Evolutionary conservation across 2,113 vertebrate species (phyloP).

Genomic region (Egretta garzetta): DNA sequence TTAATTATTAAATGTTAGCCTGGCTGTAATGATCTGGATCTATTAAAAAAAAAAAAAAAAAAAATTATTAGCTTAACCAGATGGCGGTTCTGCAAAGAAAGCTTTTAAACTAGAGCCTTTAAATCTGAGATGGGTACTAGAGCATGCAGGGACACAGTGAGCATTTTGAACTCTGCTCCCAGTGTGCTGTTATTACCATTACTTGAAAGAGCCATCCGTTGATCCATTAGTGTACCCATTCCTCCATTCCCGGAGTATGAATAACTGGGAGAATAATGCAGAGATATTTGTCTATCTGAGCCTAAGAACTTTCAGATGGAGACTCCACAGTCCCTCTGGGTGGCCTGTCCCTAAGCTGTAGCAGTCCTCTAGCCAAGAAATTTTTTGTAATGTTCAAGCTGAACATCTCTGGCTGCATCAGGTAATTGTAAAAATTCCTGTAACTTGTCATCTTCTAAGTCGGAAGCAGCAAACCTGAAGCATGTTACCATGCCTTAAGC

Average conservation of each 20-base stretch:
- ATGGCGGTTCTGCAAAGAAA: neutral
- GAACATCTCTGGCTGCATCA: neutral
- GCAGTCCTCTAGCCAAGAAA: neutral
- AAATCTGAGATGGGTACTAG: neutral
- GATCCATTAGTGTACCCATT: neutral
- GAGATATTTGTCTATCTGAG: neutral
- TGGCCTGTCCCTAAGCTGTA: neutral
- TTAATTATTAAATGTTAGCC: neutral
- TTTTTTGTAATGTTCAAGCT: neutral
- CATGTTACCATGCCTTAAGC: accelerated
- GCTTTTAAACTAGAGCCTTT: neutral
- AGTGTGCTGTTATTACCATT: neutral
- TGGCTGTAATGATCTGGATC: neutral
- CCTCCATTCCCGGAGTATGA: neutral
- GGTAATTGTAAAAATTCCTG: neutral
- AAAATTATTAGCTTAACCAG: neutral
- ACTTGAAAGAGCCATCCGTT: neutral
- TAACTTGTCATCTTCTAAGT: neutral
- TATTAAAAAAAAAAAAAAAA: neutral
- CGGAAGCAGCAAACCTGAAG: neutral
- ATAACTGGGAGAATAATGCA: neutral
- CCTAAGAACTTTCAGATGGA: neutral
- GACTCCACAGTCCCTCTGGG: neutral
- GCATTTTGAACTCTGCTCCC: neutral
- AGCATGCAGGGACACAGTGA: neutral